Evolutionary conservation across 2,888 invertebrate species (phyloP), one percentile per base, ranked within the genome.

Genomic region (Xestia xanthographa): DNA sequence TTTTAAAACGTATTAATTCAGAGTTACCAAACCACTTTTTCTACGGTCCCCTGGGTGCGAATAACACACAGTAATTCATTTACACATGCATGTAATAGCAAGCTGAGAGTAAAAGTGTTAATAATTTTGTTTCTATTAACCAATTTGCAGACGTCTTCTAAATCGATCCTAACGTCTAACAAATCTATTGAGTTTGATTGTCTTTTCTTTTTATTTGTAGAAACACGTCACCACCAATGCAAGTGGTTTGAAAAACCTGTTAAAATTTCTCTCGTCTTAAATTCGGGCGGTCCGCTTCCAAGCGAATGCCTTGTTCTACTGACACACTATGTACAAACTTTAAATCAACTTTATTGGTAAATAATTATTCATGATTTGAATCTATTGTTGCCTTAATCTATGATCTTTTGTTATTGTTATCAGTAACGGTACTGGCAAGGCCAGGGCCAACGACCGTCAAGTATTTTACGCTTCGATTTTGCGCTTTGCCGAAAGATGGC

Each of bases 381-480:
- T 67, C 41, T 53, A 38, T 72, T 45, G 8, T 68, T 67, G 11
- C 41, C 62, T 66, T 60, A 2, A 9, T 38, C 34, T 9, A 9
- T 69, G n/a, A 74, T 70, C 29, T 78, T 48, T 65, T 74, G 70
- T 67, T 69, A 60, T 85, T 70, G 72, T 83, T 85, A 89, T 86
- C 78, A 81, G 63, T 89, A 92, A 90, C 90, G 88, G 90, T 91
- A 91, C 79, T 84, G 26, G 48, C 79, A 90, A 90, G 87, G 90
- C 83, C 92, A 92, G 91, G 91, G 92, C 89, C 87, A 83, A 87
- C 88, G 90, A 84, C 89, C 89, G 84, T 71, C 14, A 34, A 26
- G 2, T 58, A 56, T 43, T 56, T 63, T 50, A n/a, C 56, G 22
- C 14, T 41, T 9, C 5, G 77, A 87, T 89, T 85, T 14, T 66